phyloP scores from a whole-genome alignment of 2,113 vertebrate species.

The zebrafish (Danio rerio) region GRCz12tu NC_133200.1:14406001-14406500 shows the following conservation, averaged over 20 bases:
- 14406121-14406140: too few relatives aligned
- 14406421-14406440: background rate
- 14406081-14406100: too few relatives aligned
- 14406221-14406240: too few relatives aligned
- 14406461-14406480: background rate
- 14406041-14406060: too few relatives aligned
- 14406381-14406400: conserved; percentile 18
- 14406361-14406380: background rate
- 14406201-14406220: too few relatives aligned
- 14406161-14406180: background rate
- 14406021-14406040: too few relatives aligned
- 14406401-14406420: background rate
- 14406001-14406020: too few relatives aligned
- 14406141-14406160: background rate
- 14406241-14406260: background rate
- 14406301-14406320: conserved; percentile 13
- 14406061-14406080: too few relatives aligned
- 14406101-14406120: too few relatives aligned
- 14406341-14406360: conserved; percentile 6
- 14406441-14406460: background rate
- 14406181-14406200: too few relatives aligned
- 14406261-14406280: background rate
- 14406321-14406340: conserved; percentile 18
- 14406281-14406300: conserved; percentile 5
- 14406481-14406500: background rate